Base-by-base conservation (phyloP, 2,113 vertebrate genomes). In the Callionymus lyra region DNA sequence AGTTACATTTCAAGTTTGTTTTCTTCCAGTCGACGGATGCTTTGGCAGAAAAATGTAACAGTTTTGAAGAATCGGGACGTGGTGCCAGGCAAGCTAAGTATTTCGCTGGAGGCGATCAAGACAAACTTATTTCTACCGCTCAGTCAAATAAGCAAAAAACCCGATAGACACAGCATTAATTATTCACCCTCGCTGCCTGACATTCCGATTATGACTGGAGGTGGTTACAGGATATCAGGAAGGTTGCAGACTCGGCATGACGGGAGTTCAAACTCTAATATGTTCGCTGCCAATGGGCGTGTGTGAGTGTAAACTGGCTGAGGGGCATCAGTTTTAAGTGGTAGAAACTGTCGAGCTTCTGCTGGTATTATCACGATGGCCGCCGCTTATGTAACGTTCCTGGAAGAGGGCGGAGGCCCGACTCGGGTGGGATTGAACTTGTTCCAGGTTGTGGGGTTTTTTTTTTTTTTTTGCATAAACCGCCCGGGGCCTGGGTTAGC, bases 141-240 rank as follows among this genome's bases (percentile, higher is more conserved):
- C 49, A 19, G 47, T 50, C 60, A 66, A 77, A 76, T 68, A 59
- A 76, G 62, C 68, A 72, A n/a, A n/a, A n/a, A 79, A 61, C 53
- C 56, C 52, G 45, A 68, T 65, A 73, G 63, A 82, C 53, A 62
- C 39, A 63, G 50, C 66, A 77, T 79, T 72, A 80, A 79, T 82
- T 80, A 80, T 80, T 80, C 67, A 79, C 55, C 66, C 59, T 44
- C 34, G 41, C 54, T 71, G 53, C 55, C 60, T 65, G 58, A 70
- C 68, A 70, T 53, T 76, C 57, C 69, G 70, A 74, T 78, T 74
- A 69, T 67, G 64, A 68, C 71, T 70, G 50, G 66, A 66, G 71
- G 71, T 66, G 65, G 47, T 69, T 76, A 19, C 47, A 43, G 53
- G 31, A 44, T 68, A 57, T 72, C 56, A 56, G 60, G 50, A 48